These are phyloP conservation scores for Ostrea denselamellosa DNA, from an alignment of 1,140 invertebrate species.

Conservation along the genomic window DNA sequence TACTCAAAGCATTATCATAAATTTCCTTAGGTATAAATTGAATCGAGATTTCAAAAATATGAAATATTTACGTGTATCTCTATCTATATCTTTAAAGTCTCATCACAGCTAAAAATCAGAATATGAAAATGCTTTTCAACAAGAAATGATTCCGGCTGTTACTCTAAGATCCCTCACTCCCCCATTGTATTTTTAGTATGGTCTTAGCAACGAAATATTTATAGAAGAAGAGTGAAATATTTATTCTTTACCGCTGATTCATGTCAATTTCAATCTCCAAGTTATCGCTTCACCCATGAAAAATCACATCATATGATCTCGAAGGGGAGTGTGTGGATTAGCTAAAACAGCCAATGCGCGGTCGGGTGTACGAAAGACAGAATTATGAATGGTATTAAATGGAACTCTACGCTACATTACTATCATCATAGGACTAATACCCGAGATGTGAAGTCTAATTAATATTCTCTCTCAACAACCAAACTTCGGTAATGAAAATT, in stretches of 20 bases:
- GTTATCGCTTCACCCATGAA: constrained; percentile 3
- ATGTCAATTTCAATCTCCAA: neutral
- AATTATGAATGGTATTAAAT: constrained; percentile 40
- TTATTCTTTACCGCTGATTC: neutral
- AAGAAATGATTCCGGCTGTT: neutral
- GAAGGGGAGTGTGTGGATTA: neutral
- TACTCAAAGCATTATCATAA: neutral
- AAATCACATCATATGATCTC: neutral
- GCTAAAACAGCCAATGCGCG: constrained; percentile 15
- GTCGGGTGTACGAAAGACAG: constrained; percentile 19
- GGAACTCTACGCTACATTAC: constrained; percentile 22
- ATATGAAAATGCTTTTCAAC: constrained; percentile 21
- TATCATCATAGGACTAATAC: constrained; percentile 36
- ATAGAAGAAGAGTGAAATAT: neutral
- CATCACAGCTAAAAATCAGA: constrained; percentile 11
- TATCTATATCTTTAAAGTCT: constrained; percentile 17
- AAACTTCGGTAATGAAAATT: neutral
- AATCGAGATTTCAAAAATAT: constrained; percentile 24
- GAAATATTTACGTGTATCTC: neutral
- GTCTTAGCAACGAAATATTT: neutral
- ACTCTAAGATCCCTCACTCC: neutral
- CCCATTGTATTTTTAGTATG: neutral
- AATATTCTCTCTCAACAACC: neutral
- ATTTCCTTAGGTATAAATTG: constrained; percentile 15
- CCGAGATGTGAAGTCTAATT: constrained; percentile 5